Conservation (phyloP, 2,888 invertebrate species). For the Tyria jacobaeae region DNA sequence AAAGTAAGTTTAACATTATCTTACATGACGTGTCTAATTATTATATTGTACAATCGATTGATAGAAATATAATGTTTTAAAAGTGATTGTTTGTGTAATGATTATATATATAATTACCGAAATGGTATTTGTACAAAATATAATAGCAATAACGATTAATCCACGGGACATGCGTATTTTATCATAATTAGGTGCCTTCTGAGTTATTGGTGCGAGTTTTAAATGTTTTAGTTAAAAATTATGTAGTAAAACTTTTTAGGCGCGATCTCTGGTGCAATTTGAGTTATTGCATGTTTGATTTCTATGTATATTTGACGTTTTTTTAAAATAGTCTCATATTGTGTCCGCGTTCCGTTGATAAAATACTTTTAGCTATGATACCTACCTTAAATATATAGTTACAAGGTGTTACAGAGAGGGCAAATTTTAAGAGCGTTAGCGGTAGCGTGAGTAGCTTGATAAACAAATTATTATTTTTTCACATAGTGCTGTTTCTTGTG, state of each 20-base stretch:
- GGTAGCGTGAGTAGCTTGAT: too few species aligned
- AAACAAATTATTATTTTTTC: too few species aligned
- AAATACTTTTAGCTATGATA: too few species aligned
- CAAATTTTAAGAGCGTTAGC: too few species aligned
- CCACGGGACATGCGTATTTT: conserved; percentile 6
- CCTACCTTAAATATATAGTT: too few species aligned
- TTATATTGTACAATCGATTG: conserved; percentile 8
- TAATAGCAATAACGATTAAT: conserved; percentile 3
- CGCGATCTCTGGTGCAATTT: neutral
- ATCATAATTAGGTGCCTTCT: conserved; percentile 59
- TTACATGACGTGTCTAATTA: conserved; percentile 5
- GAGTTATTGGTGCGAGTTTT: conserved; percentile 56
- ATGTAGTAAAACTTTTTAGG: neutral
- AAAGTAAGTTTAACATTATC: conserved; percentile 26
- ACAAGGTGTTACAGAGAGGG: too few species aligned
- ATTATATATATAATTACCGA: neutral
- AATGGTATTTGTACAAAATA: conserved; percentile 6
- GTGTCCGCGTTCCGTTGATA: too few species aligned
- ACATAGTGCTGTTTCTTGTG: too few species aligned
- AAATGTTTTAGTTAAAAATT: conserved; percentile 23
- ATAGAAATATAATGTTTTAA: neutral
- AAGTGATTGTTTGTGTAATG: too few species aligned
- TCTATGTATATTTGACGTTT: neutral
- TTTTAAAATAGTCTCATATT: neutral
- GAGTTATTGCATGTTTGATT: too few species aligned